A percentile compares a stretch with the other conserved stretches of the same genome.
phyloP scores from a whole-genome alignment of 1,140 invertebrate genomes.

The Portunus trituberculatus region DNA sequence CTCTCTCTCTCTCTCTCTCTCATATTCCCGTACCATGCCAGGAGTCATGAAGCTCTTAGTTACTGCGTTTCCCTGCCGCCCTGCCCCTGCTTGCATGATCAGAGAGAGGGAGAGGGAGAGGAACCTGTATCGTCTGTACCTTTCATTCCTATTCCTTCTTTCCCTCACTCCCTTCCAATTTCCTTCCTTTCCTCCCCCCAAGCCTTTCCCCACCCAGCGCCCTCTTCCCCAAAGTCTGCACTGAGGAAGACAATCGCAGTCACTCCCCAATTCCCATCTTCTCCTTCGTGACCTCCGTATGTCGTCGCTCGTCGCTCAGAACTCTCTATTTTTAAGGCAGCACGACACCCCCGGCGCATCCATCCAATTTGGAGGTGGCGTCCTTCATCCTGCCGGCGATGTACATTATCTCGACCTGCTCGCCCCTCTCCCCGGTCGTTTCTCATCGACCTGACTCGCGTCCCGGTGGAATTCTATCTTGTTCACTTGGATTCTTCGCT shows the following conservation, averaged over 20 bases:
- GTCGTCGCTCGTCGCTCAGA: background rate
- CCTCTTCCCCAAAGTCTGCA: background rate
- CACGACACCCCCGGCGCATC: background rate
- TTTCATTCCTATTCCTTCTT: background rate
- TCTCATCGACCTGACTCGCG: background rate
- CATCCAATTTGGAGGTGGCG: background rate
- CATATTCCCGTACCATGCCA: too few species aligned
- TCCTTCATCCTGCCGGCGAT: background rate
- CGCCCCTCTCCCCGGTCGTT: background rate
- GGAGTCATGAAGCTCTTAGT: too few species aligned
- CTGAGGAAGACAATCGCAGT: background rate
- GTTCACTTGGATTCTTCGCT: background rate
- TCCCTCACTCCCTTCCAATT: too few species aligned
- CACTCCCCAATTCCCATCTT: background rate
- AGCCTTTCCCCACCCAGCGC: background rate
- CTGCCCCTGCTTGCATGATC: too few species aligned
- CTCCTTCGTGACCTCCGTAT: background rate
- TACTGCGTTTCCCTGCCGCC: too few species aligned
- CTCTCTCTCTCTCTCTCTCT: too few species aligned
- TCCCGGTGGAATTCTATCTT: background rate
- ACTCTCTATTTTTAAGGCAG: background rate
- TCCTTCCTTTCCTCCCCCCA: too few species aligned
- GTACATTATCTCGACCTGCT: slow-evolving; percentile 11
- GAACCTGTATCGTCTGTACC: background rate
- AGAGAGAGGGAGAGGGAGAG: too few species aligned